Percentiles rank a stretch among this genome's conserved stretches.
These are phyloP conservation scores for Palythoa grandis DNA, from an alignment of 92 coral and sea anemone species.

Conservation along the genomic window DNA sequence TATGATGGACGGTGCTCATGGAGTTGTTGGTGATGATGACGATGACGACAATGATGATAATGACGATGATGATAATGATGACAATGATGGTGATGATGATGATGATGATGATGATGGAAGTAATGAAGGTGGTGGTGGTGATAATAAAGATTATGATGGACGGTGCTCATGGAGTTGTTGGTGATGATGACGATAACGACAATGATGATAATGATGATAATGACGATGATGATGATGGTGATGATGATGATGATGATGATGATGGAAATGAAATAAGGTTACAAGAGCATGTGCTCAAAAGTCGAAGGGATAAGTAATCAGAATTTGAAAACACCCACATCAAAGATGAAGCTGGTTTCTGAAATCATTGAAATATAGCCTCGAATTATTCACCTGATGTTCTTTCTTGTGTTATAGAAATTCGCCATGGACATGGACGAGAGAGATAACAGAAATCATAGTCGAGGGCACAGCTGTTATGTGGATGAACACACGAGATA, in stretches of 20 bases:
- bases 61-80: not conserved
- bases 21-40: not conserved
- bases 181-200: not conserved
- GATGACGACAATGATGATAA: not conserved
- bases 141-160: not conserved
- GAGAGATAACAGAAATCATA: slow-evolving; percentile 56
- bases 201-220: not conserved
- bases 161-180: not conserved
- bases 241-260: not conserved
- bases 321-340: not conserved
- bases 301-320: too few relatives aligned
- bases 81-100: not conserved
- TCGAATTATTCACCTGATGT: too few relatives aligned
- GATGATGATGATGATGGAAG: not conserved
- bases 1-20: not conserved
- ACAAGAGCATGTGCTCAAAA: too few relatives aligned
- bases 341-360: not conserved
- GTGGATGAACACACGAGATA: slow-evolving; percentile 78
- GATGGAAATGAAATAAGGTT: too few relatives aligned
- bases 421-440: slow-evolving; percentile 93
- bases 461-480: slow-evolving; percentile 70
- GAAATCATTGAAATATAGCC: too few relatives aligned
- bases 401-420: slow-evolving; percentile 55
- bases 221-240: not conserved
- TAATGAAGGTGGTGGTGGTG: not conserved